These are phyloP conservation scores for Upupa epops DNA, from an alignment of 2,113 vertebrate species.

Conservation along the genomic window DNA sequence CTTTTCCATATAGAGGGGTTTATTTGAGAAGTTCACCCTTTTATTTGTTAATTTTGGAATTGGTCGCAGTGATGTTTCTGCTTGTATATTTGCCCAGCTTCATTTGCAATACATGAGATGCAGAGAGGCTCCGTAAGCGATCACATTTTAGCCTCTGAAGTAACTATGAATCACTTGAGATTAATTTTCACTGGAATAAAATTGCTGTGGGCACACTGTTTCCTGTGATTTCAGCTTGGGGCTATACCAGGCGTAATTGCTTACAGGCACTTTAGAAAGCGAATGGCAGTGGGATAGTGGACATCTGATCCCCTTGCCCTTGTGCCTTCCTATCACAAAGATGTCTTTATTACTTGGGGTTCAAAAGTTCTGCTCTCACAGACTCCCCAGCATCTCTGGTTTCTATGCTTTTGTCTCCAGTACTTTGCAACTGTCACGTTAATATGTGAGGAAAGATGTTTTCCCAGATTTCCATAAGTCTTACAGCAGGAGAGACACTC, in stretches of 20 bases:
- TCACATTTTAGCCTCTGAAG: not conserved
- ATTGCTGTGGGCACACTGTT: not conserved
- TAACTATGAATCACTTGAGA: not conserved
- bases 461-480: not conserved
- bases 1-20: not conserved
- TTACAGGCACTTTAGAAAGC: constrained; percentile 16
- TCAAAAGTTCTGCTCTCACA: constrained; percentile 64
- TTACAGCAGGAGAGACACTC: not conserved
- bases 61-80: not conserved
- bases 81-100: not conserved
- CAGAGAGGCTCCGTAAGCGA: not conserved
- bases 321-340: constrained; percentile 62
- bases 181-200: constrained; percentile 37
- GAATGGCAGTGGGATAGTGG: constrained; percentile 1
- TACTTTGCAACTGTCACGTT: constrained; percentile 22
- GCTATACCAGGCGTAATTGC: constrained; percentile 23
- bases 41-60: not conserved
- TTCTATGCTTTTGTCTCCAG: constrained; percentile 35
- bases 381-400: constrained; percentile 40
- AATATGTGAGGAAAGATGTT: constrained; percentile 30
- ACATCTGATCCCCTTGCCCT: constrained; percentile 45
- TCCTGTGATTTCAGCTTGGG: constrained; percentile 11
- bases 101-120: not conserved
- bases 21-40: not conserved
- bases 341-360: constrained; percentile 56